Conservation (phyloP, 1,140 invertebrate species). For the Aleiodes sp. region DNA sequence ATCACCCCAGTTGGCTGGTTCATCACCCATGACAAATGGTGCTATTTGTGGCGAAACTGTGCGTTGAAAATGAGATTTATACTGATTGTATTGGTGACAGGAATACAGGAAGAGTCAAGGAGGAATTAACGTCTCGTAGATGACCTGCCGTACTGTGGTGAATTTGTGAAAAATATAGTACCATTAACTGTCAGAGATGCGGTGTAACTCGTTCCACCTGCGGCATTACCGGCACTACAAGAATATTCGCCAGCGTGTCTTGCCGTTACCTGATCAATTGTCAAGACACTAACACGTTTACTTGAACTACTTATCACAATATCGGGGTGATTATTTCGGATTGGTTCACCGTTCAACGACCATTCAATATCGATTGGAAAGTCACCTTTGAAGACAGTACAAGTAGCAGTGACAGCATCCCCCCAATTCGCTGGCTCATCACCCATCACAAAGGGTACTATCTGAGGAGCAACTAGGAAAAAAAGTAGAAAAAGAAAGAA, state of each 20-base stretch:
- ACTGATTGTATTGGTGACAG: neutral
- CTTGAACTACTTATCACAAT: conserved; percentile 62
- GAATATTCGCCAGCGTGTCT: conserved; percentile 77
- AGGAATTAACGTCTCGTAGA: conserved; percentile 19
- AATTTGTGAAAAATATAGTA: conserved; percentile 55
- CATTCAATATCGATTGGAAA: conserved; percentile 71
- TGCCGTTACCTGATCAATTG: conserved; percentile 75
- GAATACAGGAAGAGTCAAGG: neutral
- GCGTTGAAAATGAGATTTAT: neutral
- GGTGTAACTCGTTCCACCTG: conserved; percentile 73
- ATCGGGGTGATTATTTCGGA: conserved; percentile 36
- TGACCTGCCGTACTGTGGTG: neutral
- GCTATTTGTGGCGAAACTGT: conserved; percentile 72
- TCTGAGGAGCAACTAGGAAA: conserved; percentile 73
- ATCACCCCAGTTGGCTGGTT: conserved; percentile 74
- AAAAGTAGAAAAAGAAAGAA: conserved; percentile 45
- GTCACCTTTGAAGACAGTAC: conserved; percentile 77
- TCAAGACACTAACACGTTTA: conserved; percentile 64
- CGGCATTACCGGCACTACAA: conserved; percentile 76
- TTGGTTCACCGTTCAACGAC: conserved; percentile 61
- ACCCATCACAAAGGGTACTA: conserved; percentile 75
- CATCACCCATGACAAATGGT: conserved; percentile 72
- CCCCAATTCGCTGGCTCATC: conserved; percentile 77
- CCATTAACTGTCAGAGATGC: conserved; percentile 76
- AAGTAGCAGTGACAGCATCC: conserved; percentile 74